These are phyloP conservation scores for Sipunculus nudus DNA, from an alignment of 2,888 invertebrate genomes.

Conservation along the genomic window DNA sequence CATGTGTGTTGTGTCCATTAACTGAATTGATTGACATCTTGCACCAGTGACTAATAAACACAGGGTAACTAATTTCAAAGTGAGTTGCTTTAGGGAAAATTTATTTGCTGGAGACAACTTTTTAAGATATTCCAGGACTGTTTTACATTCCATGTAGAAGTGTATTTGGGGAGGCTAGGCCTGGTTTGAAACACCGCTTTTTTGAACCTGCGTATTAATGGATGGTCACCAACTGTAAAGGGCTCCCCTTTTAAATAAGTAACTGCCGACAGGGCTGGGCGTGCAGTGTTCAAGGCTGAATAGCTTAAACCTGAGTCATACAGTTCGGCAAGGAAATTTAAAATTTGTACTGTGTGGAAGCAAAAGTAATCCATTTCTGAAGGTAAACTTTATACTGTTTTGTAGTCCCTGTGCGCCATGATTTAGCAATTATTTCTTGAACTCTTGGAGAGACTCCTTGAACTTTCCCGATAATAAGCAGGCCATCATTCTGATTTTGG, in stretches of 20 bases:
- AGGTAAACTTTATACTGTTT: constrained; percentile 19
- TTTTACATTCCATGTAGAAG: neutral
- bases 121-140: neutral
- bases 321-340: constrained; percentile 16
- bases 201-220: neutral
- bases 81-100: neutral
- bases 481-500: neutral
- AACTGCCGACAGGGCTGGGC: constrained; percentile 15
- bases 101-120: neutral
- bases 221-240: neutral
- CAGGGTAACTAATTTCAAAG: neutral
- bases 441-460: neutral
- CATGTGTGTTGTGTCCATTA: no score
- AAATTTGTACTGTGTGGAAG: neutral
- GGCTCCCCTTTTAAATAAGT: neutral
- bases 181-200: neutral
- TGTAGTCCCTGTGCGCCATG: constrained; percentile 20
- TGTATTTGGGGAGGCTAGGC: neutral
- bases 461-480: neutral
- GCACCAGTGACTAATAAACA: neutral
- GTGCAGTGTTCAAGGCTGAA: constrained; percentile 17
- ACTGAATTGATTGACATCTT: neutral
- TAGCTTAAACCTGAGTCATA: constrained; percentile 11
- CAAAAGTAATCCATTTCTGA: constrained; percentile 27
- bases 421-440: neutral